A percentile compares a stretch with the other conserved stretches of the same genome.
Conservation (phyloP, 2,888 invertebrate genomes). For the Eupithecia tripunctaria region DNA sequence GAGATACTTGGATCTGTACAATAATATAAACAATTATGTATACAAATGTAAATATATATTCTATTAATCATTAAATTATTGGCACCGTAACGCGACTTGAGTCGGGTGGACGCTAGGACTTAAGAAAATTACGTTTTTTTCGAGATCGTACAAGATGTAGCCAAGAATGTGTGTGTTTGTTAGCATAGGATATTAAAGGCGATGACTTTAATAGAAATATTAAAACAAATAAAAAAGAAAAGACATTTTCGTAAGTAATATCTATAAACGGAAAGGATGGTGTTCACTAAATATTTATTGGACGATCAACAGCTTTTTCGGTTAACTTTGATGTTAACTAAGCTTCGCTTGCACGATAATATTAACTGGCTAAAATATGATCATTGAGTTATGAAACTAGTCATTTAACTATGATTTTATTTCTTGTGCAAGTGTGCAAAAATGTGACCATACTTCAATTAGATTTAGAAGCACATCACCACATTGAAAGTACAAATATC, state of each 20-base stretch:
- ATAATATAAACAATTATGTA: constrained; percentile 79
- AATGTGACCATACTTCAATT: neutral
- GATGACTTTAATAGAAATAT: neutral
- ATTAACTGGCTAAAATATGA: too few species aligned
- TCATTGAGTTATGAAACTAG: too few species aligned
- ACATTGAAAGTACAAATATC: too few species aligned
- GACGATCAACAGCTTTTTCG: too few species aligned
- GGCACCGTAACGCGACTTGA: constrained; percentile 72
- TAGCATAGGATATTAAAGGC: neutral
- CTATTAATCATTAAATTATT: constrained; percentile 64
- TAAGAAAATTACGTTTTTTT: neutral
- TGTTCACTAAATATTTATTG: too few species aligned
- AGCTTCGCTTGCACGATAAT: neutral
- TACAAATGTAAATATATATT: constrained; percentile 79
- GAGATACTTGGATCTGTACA: constrained; percentile 61
- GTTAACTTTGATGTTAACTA: neutral
- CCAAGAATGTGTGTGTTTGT: neutral
- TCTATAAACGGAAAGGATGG: too few species aligned
- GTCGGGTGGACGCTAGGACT: constrained; percentile 62
- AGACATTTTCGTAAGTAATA: too few species aligned
- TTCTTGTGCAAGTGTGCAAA: too few species aligned
- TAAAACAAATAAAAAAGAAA: too few species aligned
- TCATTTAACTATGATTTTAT: too few species aligned
- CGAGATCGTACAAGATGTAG: neutral
- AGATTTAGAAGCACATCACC: neutral